A percentile compares a stretch with the other conserved stretches of the same genome.
Conservation (phyloP, 2,113 vertebrate genomes). For the Micronycteris hirsuta region DNA sequence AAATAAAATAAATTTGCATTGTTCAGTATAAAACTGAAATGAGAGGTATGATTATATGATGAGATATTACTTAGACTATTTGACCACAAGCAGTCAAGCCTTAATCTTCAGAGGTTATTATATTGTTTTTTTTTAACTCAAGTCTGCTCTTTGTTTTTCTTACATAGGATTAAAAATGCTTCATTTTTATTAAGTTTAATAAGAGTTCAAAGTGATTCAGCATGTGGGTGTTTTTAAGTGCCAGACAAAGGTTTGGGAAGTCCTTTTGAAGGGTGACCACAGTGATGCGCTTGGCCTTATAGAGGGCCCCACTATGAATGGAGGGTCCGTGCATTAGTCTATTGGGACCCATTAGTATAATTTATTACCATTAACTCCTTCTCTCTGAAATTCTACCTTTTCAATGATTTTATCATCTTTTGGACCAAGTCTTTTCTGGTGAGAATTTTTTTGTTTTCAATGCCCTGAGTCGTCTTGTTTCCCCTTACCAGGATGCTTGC, state of each 20-base stretch:
- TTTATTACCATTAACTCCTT: background rate
- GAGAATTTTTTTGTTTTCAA: background rate
- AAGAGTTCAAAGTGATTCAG: background rate
- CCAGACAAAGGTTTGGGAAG: background rate
- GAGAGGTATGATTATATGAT: background rate
- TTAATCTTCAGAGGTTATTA: background rate
- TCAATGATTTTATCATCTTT: background rate
- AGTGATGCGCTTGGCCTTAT: background rate
- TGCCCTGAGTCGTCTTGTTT: background rate
- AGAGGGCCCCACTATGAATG: background rate
- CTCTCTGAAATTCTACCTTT: background rate
- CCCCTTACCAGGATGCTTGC: background rate
- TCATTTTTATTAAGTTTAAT: background rate
- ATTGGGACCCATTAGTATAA: background rate
- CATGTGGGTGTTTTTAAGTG: background rate
- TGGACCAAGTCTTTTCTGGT: background rate
- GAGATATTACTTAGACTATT: background rate
- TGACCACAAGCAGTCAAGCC: background rate
- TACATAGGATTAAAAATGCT: background rate
- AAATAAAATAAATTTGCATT: background rate
- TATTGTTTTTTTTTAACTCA: background rate
- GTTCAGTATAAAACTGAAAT: background rate
- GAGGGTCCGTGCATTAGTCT: background rate
- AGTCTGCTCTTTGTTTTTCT: background rate
- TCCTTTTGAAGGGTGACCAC: background rate